Percentiles rank a stretch among this genome's conserved stretches.
phyloP scores from a whole-genome alignment of 2,888 invertebrate genomes.

The Muschampia plurimacula region DNA sequence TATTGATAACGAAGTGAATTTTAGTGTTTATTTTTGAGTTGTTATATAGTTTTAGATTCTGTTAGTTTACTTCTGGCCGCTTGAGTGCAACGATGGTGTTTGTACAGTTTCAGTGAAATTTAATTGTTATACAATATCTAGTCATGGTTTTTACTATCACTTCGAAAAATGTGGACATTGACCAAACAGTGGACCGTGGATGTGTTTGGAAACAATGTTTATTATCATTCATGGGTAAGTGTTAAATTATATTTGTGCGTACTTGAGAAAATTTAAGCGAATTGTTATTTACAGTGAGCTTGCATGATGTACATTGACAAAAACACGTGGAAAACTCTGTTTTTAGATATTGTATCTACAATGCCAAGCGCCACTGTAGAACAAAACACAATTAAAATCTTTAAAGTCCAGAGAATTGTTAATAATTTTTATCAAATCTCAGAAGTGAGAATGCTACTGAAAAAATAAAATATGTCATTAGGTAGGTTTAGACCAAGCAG shows the following conservation, averaged over 20 bases:
- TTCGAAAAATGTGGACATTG: not conserved
- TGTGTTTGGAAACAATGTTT: conserved; percentile 3
- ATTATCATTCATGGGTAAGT: conserved; percentile 1
- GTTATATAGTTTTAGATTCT: not conserved
- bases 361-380: no score
- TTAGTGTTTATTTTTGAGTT: conserved; percentile 2
- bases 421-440: no score
- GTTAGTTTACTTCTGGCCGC: not conserved
- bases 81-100: conserved; percentile 4
- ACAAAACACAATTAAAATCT: no score
- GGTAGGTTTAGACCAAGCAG: no score
- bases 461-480: no score
- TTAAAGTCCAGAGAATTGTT: no score
- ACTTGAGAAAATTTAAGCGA: no score
- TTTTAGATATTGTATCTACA: no score
- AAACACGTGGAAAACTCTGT: no score
- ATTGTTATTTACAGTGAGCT: no score
- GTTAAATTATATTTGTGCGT: not conserved
- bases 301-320: no score
- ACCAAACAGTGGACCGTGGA: not conserved
- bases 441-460: no score
- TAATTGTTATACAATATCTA: not conserved
- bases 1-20: not conserved
- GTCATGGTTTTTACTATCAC: conserved; percentile 4
- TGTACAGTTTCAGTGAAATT: not conserved